Conservation (phyloP, 2,113 vertebrate genomes). For the Theristicus caerulescens region DNA sequence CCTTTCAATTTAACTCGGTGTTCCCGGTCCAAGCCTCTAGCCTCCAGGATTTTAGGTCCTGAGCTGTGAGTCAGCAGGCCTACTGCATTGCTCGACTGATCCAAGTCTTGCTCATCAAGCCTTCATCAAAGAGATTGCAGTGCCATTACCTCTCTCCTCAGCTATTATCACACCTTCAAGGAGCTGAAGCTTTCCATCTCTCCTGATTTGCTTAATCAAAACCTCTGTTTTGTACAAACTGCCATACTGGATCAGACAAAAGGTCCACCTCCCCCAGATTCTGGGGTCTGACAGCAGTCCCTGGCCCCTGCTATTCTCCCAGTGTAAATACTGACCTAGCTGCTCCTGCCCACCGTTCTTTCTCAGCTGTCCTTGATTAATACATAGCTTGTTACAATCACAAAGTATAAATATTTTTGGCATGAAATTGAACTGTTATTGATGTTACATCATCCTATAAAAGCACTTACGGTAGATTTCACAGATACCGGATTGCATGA, state of each 20-base stretch:
- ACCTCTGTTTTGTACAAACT: neutral
- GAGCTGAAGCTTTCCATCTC: neutral
- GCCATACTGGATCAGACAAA: neutral
- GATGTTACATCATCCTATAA: neutral
- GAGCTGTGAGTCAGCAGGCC: slow-evolving; percentile 26
- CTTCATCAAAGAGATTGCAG: neutral
- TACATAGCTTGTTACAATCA: neutral
- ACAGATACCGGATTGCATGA: neutral
- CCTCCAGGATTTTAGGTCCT: slow-evolving; percentile 3
- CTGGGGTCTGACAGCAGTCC: neutral
- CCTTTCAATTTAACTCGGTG: neutral
- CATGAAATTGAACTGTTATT: slow-evolving; percentile 28
- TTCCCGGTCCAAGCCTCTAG: neutral
- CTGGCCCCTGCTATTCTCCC: neutral
- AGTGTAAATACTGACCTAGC: neutral
- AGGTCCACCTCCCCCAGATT: neutral
- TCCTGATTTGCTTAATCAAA: neutral
- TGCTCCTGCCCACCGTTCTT: neutral
- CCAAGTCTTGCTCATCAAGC: neutral
- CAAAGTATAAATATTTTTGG: slow-evolving; percentile 14
- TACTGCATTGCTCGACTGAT: neutral
- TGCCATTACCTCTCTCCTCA: neutral
- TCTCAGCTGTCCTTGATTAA: neutral
- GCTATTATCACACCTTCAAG: neutral
- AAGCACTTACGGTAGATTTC: slow-evolving; percentile 40